Percentiles rank a stretch among this genome's conserved stretches.
These are phyloP conservation scores for Graphium colonna DNA, from an alignment of 2,888 invertebrate species.

Conservation along the genomic window DNA sequence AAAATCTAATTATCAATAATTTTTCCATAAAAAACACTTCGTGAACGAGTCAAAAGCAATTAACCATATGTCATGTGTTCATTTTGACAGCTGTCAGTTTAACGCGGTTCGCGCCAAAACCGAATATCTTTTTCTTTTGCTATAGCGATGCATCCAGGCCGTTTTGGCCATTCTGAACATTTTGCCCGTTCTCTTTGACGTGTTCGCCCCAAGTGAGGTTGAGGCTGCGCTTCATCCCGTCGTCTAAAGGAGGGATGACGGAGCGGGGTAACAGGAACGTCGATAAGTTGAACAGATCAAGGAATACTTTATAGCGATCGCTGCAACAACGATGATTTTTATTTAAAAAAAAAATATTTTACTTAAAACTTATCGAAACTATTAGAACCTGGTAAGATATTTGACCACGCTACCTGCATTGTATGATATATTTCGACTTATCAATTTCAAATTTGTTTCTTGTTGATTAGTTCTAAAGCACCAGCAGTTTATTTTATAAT, in stretches of 20 bases:
- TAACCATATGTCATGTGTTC: too few relatives aligned
- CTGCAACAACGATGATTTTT: slow-evolving; percentile 80
- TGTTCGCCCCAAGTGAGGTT: slow-evolving; percentile 78
- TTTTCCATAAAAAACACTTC: too few relatives aligned
- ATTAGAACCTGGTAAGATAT: too few relatives aligned
- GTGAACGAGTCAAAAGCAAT: too few relatives aligned
- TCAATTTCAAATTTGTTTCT: too few relatives aligned
- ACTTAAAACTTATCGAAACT: too few relatives aligned
- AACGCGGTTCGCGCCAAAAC: background rate
- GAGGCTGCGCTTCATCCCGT: slow-evolving; percentile 88
- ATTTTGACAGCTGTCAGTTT: background rate
- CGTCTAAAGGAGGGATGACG: slow-evolving; percentile 92
- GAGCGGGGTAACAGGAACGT: slow-evolving; percentile 96
- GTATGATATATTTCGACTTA: too few relatives aligned
- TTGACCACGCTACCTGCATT: too few relatives aligned
- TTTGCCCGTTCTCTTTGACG: slow-evolving; percentile 36
- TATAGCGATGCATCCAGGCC: background rate
- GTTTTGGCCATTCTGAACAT: slow-evolving; percentile 26
- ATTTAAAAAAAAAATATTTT: too few relatives aligned
- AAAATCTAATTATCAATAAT: too few relatives aligned
- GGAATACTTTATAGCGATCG: slow-evolving; percentile 98
- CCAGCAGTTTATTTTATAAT: too few relatives aligned
- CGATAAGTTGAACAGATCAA: slow-evolving; percentile 98
- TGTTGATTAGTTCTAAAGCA: too few relatives aligned
- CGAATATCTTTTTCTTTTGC: background rate